Base-by-base conservation (phyloP, 2,113 vertebrate species). In the Proterorhinus semilunaris region DNA sequence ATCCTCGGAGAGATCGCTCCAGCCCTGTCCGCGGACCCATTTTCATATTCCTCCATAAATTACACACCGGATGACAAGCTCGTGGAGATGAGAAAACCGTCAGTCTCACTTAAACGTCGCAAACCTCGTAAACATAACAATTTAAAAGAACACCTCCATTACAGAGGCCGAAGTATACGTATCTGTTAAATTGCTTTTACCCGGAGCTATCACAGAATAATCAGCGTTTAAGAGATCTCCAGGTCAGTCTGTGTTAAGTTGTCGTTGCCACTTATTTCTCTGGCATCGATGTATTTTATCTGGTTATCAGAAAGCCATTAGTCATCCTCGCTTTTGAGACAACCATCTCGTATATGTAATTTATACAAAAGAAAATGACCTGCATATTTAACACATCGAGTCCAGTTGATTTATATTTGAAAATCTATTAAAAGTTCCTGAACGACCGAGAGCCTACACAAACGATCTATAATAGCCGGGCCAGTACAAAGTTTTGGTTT, bases 41-140 rank as follows among this genome's bases (percentile, higher is more conserved):
- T 82, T 82, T 83, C 81, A 67, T 59, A 63, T 73, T 68, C 69
- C 63, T 74, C 70, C 79, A 82, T 79, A 73, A 62, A 72, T 73
- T 81, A 66, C 61, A 80, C 17, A 10, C 27, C 76, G 69, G 50
- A 59, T 83, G 82, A 63, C 54, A 82, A 79, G 55, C 53, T 58
- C 62, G 62, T 65, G 49, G 59, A 78, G 70, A 80, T 53, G 67
- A 75, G 55, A 66, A 62, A 6, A 12, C 42, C 58, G 57, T 62
- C 12, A 57, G 69, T 63, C 50, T 70, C 62, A 73, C 53, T 55
- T 54, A 48, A 71, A 55, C 50, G 62, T 13, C 51, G 55, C 51
- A 48, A 71, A 55, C 50, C 62, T 13, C 51, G 55, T 3, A 72
- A 52, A 54, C 47, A 21, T 8, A 6, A 10, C 8, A 11, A 7